Conservation (phyloP, 2,888 invertebrate genomes). For the Helicoverpa assulta region DNA sequence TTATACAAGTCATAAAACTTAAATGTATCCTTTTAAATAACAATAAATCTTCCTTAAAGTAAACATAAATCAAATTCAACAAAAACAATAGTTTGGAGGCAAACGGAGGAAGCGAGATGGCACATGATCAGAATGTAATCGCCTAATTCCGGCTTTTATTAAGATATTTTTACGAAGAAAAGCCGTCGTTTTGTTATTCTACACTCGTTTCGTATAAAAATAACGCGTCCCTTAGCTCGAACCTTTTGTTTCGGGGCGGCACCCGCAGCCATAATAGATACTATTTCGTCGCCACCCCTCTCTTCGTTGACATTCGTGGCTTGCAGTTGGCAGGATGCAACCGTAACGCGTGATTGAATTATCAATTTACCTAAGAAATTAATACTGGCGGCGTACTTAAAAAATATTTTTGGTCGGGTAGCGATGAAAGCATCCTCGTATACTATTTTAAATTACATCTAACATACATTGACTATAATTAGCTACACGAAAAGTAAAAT, state of each 20-base stretch:
- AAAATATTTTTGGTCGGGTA: slow-evolving; percentile 10
- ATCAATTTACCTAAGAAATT: slow-evolving; percentile 72
- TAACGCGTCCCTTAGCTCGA: slow-evolving; percentile 86
- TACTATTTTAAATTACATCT: background rate
- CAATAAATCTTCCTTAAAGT: slow-evolving; percentile 77
- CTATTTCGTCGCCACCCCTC: slow-evolving; percentile 81
- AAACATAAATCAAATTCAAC: slow-evolving; percentile 81
- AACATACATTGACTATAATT: background rate
- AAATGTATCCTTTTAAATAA: slow-evolving; percentile 79
- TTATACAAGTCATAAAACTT: slow-evolving; percentile 66
- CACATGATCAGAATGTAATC: slow-evolving; percentile 87
- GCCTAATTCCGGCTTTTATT: slow-evolving; percentile 84
- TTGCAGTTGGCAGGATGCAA: slow-evolving; percentile 87
- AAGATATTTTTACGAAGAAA: slow-evolving; percentile 87
- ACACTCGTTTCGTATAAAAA: slow-evolving; percentile 85
- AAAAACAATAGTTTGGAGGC: slow-evolving; percentile 77
- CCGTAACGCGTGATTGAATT: slow-evolving; percentile 85
- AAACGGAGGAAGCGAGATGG: slow-evolving; percentile 82
- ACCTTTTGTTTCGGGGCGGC: slow-evolving; percentile 85
- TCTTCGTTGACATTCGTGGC: slow-evolving; percentile 86
- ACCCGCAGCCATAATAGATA: slow-evolving; percentile 78
- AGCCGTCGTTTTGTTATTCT: slow-evolving; percentile 84
- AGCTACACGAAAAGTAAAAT: background rate
- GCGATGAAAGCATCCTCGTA: background rate
- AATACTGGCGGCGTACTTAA: slow-evolving; percentile 54